phyloP scores from a whole-genome alignment of 2,888 invertebrate species.

The Zaprionus bogoriensis region DNA sequence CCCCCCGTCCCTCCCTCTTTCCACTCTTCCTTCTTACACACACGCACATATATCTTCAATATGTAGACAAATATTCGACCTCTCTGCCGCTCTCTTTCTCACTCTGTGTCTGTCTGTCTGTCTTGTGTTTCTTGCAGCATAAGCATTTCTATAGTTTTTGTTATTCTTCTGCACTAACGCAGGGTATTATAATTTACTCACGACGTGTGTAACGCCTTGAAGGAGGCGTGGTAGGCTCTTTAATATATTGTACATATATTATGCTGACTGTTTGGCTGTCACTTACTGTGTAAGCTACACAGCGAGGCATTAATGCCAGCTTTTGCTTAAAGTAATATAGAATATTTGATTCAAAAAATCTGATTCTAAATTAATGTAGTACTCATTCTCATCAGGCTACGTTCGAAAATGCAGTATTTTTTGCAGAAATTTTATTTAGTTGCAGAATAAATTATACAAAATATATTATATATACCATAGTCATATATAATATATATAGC shows the following conservation, averaged over 20 bases:
- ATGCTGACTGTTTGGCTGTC: not conserved
- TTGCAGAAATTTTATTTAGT: too few species aligned
- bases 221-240: not conserved
- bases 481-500: too few species aligned
- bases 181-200: not conserved
- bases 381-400: too few species aligned
- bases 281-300: too few species aligned
- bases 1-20: not conserved
- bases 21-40: not conserved
- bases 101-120: not conserved
- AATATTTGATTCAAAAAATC: too few species aligned
- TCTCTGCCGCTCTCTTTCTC: not conserved
- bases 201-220: not conserved
- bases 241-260: not conserved
- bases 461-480: too few species aligned
- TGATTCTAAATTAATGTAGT: too few species aligned
- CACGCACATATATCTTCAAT: not conserved
- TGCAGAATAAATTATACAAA: too few species aligned
- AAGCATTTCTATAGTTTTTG: conserved; percentile 55
- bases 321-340: too few species aligned
- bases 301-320: too few species aligned
- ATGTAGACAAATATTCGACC: not conserved
- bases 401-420: too few species aligned
- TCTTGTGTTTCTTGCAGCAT: conserved; percentile 60
- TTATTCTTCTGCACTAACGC: not conserved